Evolutionary conservation across 2,888 invertebrate genomes (phyloP).

Genomic region (Tenthredo mesomela): DNA sequence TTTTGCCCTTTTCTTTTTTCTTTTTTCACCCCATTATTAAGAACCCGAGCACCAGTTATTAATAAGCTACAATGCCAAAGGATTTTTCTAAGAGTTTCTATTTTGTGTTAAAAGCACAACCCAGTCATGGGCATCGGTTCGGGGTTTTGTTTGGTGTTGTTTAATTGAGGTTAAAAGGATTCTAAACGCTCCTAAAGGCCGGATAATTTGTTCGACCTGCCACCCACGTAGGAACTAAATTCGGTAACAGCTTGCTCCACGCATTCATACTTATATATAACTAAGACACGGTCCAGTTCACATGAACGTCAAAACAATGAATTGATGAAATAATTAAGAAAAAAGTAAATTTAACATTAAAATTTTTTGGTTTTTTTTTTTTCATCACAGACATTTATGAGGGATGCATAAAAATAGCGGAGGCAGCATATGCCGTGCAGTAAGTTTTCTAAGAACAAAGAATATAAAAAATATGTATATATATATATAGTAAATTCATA

Average conservation of each 20-base stretch:
- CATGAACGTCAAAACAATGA: background rate
- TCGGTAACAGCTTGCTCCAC: slow-evolving; percentile 27
- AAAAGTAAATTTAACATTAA: background rate
- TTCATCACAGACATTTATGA: too few species aligned
- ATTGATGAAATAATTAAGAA: background rate
- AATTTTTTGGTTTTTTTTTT: too few species aligned
- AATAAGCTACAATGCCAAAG: slow-evolving; percentile 48
- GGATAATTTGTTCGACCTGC: slow-evolving; percentile 52
- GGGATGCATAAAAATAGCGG: background rate
- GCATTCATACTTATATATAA: background rate
- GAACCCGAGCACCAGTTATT: slow-evolving; percentile 39
- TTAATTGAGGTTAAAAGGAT: slow-evolving; percentile 53
- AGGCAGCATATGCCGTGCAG: background rate
- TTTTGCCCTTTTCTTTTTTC: background rate
- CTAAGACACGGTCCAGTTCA: background rate
- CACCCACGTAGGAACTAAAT: slow-evolving; percentile 50
- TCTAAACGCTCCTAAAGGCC: slow-evolving; percentile 54
- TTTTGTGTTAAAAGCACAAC: slow-evolving; percentile 31
- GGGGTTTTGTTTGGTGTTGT: slow-evolving; percentile 53
- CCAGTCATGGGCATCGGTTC: background rate
- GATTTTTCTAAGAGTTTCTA: slow-evolving; percentile 34
- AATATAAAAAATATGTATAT: background rate
- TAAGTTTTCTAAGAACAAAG: background rate
- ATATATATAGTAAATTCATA: too few species aligned
- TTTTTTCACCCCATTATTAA: slow-evolving; percentile 33